Evolutionary conservation across 1,140 invertebrate genomes (phyloP).

Genomic region (Asbolus verrucosus): DNA sequence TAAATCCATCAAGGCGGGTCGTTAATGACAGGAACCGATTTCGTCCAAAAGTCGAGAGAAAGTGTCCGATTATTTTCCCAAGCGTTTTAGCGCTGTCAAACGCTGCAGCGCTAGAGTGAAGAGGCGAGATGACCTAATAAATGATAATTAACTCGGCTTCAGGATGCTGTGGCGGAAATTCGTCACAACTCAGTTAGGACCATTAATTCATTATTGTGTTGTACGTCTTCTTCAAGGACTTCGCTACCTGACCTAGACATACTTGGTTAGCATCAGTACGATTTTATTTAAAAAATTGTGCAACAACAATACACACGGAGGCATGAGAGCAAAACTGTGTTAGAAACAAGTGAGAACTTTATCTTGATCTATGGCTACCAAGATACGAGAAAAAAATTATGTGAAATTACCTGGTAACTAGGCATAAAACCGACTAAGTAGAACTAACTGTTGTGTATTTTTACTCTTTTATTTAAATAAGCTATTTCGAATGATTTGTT

Average conservation of each 20-base stretch:
- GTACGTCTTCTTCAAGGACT: slow-evolving; percentile 29
- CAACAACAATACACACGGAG: slow-evolving; percentile 18
- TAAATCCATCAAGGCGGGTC: too few species aligned
- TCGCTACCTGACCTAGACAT: slow-evolving; percentile 22
- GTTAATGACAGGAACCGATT: neutral
- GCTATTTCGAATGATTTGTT: neutral
- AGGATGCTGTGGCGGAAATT: slow-evolving; percentile 36
- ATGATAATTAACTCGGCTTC: slow-evolving; percentile 14
- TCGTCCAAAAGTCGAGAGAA: too few species aligned
- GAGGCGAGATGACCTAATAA: slow-evolving; percentile 30
- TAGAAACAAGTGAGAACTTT: slow-evolving; percentile 6
- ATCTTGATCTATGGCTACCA: slow-evolving; percentile 18
- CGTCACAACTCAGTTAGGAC: slow-evolving; percentile 31
- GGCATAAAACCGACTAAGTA: too few species aligned
- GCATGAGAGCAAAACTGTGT: too few species aligned
- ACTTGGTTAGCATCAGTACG: neutral
- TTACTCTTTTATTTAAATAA: too few species aligned
- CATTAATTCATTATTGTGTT: slow-evolving; percentile 34
- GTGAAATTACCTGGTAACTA: slow-evolving; percentile 4
- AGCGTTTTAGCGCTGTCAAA: too few species aligned
- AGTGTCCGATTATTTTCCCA: neutral
- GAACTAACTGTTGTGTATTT: too few species aligned
- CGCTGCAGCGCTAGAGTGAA: too few species aligned
- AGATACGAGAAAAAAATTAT: slow-evolving; percentile 9
- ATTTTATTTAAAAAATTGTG: slow-evolving; percentile 21